Evolutionary conservation across 2,797 vertebrate genomes (phyloP).

Genomic region (Chiloscyllium punctatum): DNA sequence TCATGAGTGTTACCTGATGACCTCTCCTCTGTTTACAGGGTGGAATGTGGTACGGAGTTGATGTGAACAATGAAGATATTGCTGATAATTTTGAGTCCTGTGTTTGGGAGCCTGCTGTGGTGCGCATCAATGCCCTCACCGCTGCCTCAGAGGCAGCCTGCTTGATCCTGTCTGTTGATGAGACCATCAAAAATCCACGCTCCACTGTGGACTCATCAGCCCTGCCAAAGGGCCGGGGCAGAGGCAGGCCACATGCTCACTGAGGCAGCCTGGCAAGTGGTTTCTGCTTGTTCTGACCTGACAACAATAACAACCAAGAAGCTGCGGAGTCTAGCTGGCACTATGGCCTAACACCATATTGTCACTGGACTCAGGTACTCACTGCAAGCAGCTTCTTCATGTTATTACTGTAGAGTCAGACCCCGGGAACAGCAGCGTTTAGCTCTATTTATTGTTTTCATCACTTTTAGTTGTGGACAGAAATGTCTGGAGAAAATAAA

Average conservation of each 20-base stretch:
- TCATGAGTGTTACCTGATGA: not conserved
- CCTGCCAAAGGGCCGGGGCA: slow-evolving; percentile 55
- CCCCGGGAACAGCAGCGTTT: not conserved
- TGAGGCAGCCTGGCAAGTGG: slow-evolving; percentile 43
- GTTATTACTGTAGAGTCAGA: not conserved
- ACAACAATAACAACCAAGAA: not conserved
- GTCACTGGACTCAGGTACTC: not conserved
- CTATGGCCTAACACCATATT: not conserved
- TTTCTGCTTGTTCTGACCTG: not conserved
- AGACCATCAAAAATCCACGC: slow-evolving; percentile 94
- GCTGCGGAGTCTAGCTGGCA: not conserved
- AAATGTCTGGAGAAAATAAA: slow-evolving; percentile 13
- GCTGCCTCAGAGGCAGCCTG: slow-evolving; percentile 90
- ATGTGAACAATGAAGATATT: slow-evolving; percentile 91
- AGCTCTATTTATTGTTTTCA: slow-evolving; percentile 30
- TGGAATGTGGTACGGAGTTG: slow-evolving; percentile 88
- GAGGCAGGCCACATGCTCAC: slow-evolving; percentile 71
- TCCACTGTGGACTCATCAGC: slow-evolving; percentile 64
- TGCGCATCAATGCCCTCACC: slow-evolving; percentile 85
- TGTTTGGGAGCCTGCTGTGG: slow-evolving; percentile 89
- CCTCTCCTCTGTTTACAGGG: slow-evolving; percentile 56
- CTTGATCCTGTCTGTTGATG: slow-evolving; percentile 88
- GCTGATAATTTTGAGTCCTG: slow-evolving; percentile 81
- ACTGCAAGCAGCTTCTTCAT: not conserved
- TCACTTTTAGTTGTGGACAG: not conserved